These are phyloP conservation scores for Drosophila bifasciata DNA, from an alignment of 1,140 invertebrate genomes.

Conservation along the genomic window DNA sequence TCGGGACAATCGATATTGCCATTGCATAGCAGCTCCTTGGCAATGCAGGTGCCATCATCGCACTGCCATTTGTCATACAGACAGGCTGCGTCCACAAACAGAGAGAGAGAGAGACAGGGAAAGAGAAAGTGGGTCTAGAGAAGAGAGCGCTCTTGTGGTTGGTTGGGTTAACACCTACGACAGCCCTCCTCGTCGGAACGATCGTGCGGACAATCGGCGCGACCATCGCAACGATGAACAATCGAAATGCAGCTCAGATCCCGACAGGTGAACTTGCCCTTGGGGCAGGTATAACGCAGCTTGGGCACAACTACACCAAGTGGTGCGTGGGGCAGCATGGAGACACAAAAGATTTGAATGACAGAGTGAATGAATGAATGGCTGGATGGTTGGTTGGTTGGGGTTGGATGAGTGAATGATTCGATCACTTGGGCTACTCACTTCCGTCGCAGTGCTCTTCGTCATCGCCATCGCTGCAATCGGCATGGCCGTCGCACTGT, in stretches of 20 bases:
- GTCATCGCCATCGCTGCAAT: slow-evolving; percentile 90
- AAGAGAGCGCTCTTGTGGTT: not conserved
- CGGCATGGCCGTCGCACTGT: slow-evolving; percentile 88
- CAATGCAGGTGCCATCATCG: slow-evolving; percentile 87
- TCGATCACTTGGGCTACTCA: slow-evolving; percentile 67
- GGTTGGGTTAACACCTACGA: slow-evolving; percentile 84
- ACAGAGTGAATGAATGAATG: slow-evolving; percentile 8
- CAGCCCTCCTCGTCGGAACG: slow-evolving; percentile 86
- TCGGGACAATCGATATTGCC: slow-evolving; percentile 88
- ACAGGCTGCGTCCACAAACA: slow-evolving; percentile 84
- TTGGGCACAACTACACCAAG: slow-evolving; percentile 70
- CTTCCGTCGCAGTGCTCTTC: slow-evolving; percentile 87
- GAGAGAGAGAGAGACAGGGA: slow-evolving; percentile 2
- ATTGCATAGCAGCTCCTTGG: slow-evolving; percentile 87
- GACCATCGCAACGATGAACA: slow-evolving; percentile 85
- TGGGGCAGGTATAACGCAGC: slow-evolving; percentile 84
- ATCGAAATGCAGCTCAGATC: slow-evolving; percentile 90
- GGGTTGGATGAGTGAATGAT: slow-evolving; percentile 11
- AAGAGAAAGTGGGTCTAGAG: not conserved
- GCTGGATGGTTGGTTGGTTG: slow-evolving; percentile 1
- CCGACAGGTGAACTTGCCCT: slow-evolving; percentile 86
- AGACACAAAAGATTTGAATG: slow-evolving; percentile 7
- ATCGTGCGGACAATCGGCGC: slow-evolving; percentile 86
- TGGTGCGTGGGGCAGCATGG: slow-evolving; percentile 24
- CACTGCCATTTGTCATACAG: slow-evolving; percentile 86